A percentile compares a stretch with the other conserved stretches of the same genome.
Conservation (phyloP, 2,888 invertebrate species). For the Cantharis lateralis region DNA sequence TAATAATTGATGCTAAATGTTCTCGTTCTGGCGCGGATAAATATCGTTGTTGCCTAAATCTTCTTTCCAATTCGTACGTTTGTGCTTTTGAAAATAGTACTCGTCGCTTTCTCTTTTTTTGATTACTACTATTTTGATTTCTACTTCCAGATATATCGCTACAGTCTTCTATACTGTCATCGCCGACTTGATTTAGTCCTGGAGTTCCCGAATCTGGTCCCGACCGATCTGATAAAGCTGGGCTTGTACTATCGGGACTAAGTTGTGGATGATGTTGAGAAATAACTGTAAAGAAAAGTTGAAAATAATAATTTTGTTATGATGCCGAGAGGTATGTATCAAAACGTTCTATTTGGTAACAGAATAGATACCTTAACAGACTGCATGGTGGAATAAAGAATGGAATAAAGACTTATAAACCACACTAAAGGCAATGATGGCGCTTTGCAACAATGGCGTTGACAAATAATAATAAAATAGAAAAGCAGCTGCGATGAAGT, state of each 20-base stretch:
- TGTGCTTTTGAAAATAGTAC: slow-evolving; percentile 98
- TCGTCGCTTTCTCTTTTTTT: slow-evolving; percentile 92
- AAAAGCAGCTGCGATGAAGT: slow-evolving; percentile 20
- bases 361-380: background rate
- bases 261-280: slow-evolving; percentile 63
- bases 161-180: slow-evolving; percentile 22
- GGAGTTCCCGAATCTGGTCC: slow-evolving; percentile 51
- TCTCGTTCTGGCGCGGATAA: slow-evolving; percentile 97
- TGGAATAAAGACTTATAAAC: slow-evolving; percentile 2
- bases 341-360: background rate
- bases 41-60: slow-evolving; percentile 95
- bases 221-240: slow-evolving; percentile 77
- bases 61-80: slow-evolving; percentile 92
- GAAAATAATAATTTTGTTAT: background rate
- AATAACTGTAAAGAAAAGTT: slow-evolving; percentile 23
- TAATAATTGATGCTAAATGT: slow-evolving; percentile 91
- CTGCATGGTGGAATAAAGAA: background rate
- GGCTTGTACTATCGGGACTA: slow-evolving; percentile 86
- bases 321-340: background rate
- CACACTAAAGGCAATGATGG: slow-evolving; percentile 21
- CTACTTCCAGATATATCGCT: slow-evolving; percentile 30
- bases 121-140: slow-evolving; percentile 56
- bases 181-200: slow-evolving; percentile 17
- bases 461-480: slow-evolving; percentile 28
- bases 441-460: slow-evolving; percentile 27